Evolutionary conservation across 1,140 invertebrate genomes (phyloP).

Genomic region (Yoshiicerus persimilis): DNA sequence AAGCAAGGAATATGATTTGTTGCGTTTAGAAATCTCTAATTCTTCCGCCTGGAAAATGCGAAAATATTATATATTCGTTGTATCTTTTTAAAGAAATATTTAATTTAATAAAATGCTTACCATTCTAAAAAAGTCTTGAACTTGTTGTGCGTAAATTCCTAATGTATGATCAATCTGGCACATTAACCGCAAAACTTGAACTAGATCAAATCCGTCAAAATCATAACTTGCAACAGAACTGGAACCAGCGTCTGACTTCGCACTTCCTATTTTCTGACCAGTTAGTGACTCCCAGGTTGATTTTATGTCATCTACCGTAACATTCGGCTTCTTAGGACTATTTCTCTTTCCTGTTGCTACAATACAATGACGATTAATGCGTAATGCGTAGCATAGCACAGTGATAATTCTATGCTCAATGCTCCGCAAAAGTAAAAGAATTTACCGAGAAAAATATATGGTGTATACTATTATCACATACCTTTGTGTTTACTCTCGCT

Average conservation of each 20-base stretch:
- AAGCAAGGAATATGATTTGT: slow-evolving; percentile 27
- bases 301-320: slow-evolving; percentile 32
- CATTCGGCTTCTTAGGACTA: neutral
- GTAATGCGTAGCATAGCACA: too few species aligned
- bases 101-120: neutral
- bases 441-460: neutral
- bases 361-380: neutral
- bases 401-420: too few species aligned
- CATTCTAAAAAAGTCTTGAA: slow-evolving; percentile 35
- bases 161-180: slow-evolving; percentile 33
- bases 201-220: slow-evolving; percentile 36
- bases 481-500: neutral
- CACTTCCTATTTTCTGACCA: neutral
- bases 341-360: neutral
- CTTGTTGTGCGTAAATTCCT: slow-evolving; percentile 39
- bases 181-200: slow-evolving; percentile 38
- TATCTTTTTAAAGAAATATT: neutral
- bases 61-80: neutral
- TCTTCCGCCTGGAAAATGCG: slow-evolving; percentile 29
- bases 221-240: slow-evolving; percentile 12
- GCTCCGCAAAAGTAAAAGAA: too few species aligned
- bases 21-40: slow-evolving; percentile 26
- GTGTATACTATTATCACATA: neutral
- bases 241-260: neutral
- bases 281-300: slow-evolving; percentile 29